Evolutionary conservation across 2,888 invertebrate species (phyloP).

Genomic region (Agonopterix arenella): DNA sequence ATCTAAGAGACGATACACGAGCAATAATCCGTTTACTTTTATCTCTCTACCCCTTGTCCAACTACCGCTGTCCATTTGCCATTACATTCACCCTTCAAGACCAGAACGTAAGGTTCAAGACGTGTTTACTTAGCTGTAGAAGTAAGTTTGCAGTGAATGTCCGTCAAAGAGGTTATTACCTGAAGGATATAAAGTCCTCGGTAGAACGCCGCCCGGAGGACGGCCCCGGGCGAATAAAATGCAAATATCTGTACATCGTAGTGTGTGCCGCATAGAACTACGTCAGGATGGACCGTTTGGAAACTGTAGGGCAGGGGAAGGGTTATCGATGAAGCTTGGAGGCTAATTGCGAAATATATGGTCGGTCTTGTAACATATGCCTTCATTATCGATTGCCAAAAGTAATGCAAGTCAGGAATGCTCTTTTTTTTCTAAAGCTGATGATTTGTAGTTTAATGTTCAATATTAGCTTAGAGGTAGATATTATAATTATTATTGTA

Average conservation of each 20-base stretch:
- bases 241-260: conserved; percentile 60
- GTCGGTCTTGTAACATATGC: no score
- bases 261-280: conserved; percentile 32
- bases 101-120: neutral
- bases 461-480: no score
- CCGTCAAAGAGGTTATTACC: conserved; percentile 75
- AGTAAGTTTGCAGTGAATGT: conserved; percentile 28
- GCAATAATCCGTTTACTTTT: conserved; percentile 74
- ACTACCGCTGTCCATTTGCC: conserved; percentile 25
- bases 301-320: conserved; percentile 15
- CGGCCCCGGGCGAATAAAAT: conserved; percentile 59
- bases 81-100: conserved; percentile 11
- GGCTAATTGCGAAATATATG: no score
- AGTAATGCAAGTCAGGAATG: no score
- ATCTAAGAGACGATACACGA: conserved; percentile 54
- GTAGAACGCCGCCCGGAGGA: conserved; percentile 27
- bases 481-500: no score
- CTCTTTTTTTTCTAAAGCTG: no score
- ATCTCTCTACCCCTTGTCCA: conserved; percentile 59
- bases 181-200: conserved; percentile 60
- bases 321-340: conserved; percentile 4
- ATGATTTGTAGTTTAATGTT: no score
- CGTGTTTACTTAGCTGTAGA: neutral
- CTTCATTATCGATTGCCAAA: no score
- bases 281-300: conserved; percentile 25